These are phyloP conservation scores for Paralichthys olivaceus DNA, from an alignment of 2,113 vertebrate species.

Conservation along the genomic window DNA sequence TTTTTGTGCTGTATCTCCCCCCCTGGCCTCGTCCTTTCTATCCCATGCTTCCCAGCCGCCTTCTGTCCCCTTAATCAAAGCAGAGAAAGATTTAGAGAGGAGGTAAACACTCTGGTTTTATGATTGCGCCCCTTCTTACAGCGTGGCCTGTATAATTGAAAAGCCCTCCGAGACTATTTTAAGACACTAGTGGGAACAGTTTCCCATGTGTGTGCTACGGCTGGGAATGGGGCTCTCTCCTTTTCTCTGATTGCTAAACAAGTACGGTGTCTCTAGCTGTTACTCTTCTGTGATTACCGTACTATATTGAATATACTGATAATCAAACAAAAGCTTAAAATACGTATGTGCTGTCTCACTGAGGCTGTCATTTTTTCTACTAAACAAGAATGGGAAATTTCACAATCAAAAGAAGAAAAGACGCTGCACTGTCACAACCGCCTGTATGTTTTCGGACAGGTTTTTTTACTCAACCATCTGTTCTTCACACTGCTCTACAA, in stretches of 20 bases:
- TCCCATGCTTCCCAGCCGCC: slow-evolving; percentile 47
- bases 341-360: slow-evolving; percentile 26
- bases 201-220: slow-evolving; percentile 65
- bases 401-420: slow-evolving; percentile 22
- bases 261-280: slow-evolving; percentile 34
- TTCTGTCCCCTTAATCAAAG: slow-evolving; percentile 75
- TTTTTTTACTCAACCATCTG: slow-evolving; percentile 73
- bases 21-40: slow-evolving; percentile 24
- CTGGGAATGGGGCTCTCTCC: slow-evolving; percentile 67
- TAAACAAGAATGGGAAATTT: slow-evolving; percentile 11
- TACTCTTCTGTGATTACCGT: slow-evolving; percentile 31
- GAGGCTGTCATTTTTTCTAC: neutral
- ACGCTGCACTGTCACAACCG: slow-evolving; percentile 39
- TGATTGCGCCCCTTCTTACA: slow-evolving; percentile 79
- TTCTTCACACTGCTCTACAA: slow-evolving; percentile 69
- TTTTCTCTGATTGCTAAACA: slow-evolving; percentile 55
- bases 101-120: slow-evolving; percentile 82
- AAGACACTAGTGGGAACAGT: slow-evolving; percentile 80
- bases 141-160: slow-evolving; percentile 81
- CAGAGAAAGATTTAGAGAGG: slow-evolving; percentile 77
- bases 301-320: slow-evolving; percentile 25
- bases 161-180: slow-evolving; percentile 81
- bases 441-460: slow-evolving; percentile 57
- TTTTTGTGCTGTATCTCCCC: slow-evolving; percentile 30
- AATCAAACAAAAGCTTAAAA: slow-evolving; percentile 40